Conservation (phyloP, 2,888 invertebrate genomes). For the Drosophila pseudotalamancana region DNA sequence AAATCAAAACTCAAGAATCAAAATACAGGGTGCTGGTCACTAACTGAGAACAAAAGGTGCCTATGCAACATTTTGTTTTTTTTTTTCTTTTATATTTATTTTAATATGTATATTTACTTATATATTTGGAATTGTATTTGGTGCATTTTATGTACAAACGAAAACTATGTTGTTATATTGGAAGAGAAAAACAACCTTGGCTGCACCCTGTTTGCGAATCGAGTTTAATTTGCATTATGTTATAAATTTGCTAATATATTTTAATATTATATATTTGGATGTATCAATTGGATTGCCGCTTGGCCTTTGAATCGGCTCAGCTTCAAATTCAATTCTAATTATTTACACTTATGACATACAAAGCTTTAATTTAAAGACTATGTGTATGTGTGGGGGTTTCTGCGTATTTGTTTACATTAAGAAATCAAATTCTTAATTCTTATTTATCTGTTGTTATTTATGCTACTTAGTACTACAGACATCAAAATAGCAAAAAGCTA, state of each 20-base stretch:
- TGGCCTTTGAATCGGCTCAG: conserved; percentile 25
- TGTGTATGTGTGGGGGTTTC: conserved; percentile 7
- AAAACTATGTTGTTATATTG: conserved; percentile 28
- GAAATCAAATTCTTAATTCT: conserved; percentile 57
- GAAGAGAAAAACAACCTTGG: conserved; percentile 32
- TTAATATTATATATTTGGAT: conserved; percentile 2
- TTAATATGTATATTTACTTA: conserved; percentile 6
- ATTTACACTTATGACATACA: conserved; percentile 59
- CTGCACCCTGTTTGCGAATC: conserved; percentile 31
- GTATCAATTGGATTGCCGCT: conserved; percentile 17
- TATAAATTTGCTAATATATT: conserved; percentile 32
- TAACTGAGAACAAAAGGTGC: conserved; percentile 54
- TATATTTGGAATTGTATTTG: conserved; percentile 15
- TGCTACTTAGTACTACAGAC: conserved; percentile 69
- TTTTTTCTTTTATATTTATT: conserved; percentile 9
- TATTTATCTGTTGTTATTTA: conserved; percentile 52
- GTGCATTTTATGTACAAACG: conserved; percentile 54
- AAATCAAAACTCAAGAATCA: too few relatives aligned
- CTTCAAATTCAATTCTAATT: conserved; percentile 24
- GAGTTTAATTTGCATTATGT: conserved; percentile 7
- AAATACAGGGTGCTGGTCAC: conserved; percentile 55
- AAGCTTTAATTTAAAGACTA: conserved; percentile 35
- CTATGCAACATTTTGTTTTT: conserved; percentile 45
- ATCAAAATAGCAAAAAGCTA: conserved; percentile 77
- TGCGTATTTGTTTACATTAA: conserved; percentile 50